Evolutionary conservation across 2,113 vertebrate genomes (phyloP), one percentile per base, ranked within the genome.

Genomic region (Platichthys flesus): DNA sequence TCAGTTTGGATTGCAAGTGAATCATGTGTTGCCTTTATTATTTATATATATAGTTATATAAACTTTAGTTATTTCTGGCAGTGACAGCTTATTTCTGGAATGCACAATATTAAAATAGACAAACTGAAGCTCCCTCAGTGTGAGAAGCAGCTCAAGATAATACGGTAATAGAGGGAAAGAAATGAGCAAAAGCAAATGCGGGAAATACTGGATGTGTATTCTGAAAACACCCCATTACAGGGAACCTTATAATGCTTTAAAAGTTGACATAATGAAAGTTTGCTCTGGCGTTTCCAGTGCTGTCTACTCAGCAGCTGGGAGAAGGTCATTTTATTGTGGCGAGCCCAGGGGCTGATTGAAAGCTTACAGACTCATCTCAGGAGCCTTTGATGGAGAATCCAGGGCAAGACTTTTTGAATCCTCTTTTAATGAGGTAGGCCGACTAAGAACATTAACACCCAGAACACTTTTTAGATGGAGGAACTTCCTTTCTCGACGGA

Each of bases 251-350:
- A 8, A 0, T 62, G 42, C 37, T 14, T 62, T n/a, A 28, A 18
- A n/a, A 9, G 18, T 31, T 21, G 42, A 77, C 55, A 67, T 49
- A 40, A 42, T 52, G 26, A 69, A 54, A 57, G 62, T 65, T 71
- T 64, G 56, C 72, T 40, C 4, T n/a, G 79, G 47, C 31, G 51
- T 82, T 69, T 76, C 67, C 49, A 81, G 35, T 40, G 26, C 7
- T 26, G 79, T 81, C 68, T 61, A 70, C 47, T 89, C 68, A 82
- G 82, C 80, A 62, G 63, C 72, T 71, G 49, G 56, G 68, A 86
- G 86, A 87, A 86, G 83, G 77, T 85, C 76, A 78, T 61, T 74
- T 67, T 49, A 62, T 62, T 28, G 59, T 49, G 59, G 58, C n/a
- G 26, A 61, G 72, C 15, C 15, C 59, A 31, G 54, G 55, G 72